These are phyloP conservation scores for Oenanthe oenanthe DNA, from an alignment of 2,113 vertebrate genomes.

Conservation along the genomic window DNA sequence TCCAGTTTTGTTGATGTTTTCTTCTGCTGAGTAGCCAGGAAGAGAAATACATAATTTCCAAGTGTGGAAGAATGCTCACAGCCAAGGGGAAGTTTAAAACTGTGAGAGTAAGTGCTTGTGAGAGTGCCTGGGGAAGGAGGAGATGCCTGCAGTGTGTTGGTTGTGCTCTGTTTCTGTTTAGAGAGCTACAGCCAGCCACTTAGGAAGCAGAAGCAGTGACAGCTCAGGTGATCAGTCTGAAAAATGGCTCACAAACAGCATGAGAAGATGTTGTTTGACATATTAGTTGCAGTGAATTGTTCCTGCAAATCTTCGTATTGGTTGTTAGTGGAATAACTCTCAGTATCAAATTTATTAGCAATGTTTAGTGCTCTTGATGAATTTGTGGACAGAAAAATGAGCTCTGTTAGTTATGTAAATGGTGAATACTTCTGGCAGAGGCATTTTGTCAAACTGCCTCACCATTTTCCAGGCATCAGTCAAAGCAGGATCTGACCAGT, in stretches of 20 bases:
- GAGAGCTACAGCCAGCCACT: background rate
- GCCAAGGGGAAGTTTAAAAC: background rate
- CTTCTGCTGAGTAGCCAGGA: background rate
- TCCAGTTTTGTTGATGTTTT: background rate
- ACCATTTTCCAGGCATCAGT: background rate
- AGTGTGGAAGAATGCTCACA: background rate
- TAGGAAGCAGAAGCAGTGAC: background rate
- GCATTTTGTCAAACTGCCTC: background rate
- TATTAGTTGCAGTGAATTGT: background rate
- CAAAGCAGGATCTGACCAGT: background rate
- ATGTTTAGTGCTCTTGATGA: background rate
- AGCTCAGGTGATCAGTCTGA: background rate
- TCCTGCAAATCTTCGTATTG: background rate
- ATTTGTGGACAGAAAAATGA: background rate
- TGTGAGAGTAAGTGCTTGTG: background rate
- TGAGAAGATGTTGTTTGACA: background rate
- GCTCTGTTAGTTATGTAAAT: background rate
- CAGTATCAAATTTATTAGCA: background rate
- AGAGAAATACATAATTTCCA: background rate
- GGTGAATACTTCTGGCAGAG: background rate
- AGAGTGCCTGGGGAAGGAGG: background rate
- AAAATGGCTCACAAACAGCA: background rate
- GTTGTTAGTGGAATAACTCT: background rate
- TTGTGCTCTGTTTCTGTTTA: background rate
- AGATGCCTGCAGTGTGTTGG: rapidly evolving